These are phyloP conservation scores for Hermaeophaga mercurialis DNA, from an alignment of 2,888 invertebrate genomes.

Conservation along the genomic window DNA sequence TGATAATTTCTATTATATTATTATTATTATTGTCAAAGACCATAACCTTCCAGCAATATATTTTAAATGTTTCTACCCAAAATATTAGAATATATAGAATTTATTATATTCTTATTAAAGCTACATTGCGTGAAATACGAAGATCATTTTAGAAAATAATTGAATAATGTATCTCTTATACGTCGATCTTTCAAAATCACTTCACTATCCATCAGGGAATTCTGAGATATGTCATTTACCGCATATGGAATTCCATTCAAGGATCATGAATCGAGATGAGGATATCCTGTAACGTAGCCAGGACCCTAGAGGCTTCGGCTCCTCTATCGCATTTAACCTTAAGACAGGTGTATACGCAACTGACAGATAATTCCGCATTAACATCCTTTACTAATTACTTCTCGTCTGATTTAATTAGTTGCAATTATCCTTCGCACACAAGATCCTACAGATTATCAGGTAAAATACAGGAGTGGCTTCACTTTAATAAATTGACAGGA, in stretches of 20 bases:
- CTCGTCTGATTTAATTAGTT: constrained; percentile 47
- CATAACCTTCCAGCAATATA: too few species aligned
- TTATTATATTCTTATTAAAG: too few species aligned
- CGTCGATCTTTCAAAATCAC: too few species aligned
- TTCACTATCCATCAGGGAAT: not conserved
- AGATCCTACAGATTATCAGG: constrained; percentile 2
- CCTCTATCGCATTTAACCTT: constrained; percentile 35
- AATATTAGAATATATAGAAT: too few species aligned
- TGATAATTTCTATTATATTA: too few species aligned
- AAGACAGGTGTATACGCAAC: constrained; percentile 41
- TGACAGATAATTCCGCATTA: constrained; percentile 45
- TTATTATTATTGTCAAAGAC: too few species aligned
- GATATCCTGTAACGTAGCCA: not conserved
- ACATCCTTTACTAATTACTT: constrained; percentile 45
- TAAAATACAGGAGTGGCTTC: not conserved
- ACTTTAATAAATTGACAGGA: too few species aligned
- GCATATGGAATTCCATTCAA: not conserved
- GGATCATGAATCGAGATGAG: too few species aligned
- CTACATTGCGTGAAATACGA: too few species aligned
- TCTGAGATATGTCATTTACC: not conserved
- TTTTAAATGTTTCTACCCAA: too few species aligned
- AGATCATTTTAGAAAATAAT: too few species aligned
- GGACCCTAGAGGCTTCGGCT: constrained; percentile 4
- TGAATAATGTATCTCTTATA: too few species aligned
- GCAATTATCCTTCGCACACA: constrained; percentile 41